Base-by-base conservation (phyloP, 1,140 invertebrate species). In the Drosophila setifemur region DNA sequence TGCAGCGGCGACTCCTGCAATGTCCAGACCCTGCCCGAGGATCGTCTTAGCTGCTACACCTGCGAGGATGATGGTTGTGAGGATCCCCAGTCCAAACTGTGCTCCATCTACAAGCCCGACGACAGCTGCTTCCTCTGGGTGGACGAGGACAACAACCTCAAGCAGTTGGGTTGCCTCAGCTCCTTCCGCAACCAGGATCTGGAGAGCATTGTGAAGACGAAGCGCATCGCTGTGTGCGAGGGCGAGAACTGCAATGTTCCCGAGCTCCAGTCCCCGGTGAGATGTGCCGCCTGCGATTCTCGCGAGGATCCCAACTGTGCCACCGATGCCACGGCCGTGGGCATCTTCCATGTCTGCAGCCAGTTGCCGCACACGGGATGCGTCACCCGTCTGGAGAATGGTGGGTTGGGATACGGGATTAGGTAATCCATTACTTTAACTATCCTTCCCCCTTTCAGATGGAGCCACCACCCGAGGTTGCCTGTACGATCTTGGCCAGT, bases 401-500 rank as follows among this genome's bases (percentile, higher is more conserved):
- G 75, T 75, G 26, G 43, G 63, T 50, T 7, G 8, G 18, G 11
- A 3, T n/a, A n/a, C n/a, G n/a, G n/a, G n/a, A n/a, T n/a, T n/a
- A n/a, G n/a, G n/a, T n/a, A n/a, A n/a, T n/a, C n/a, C n/a, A n/a
- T n/a, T n/a, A n/a, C n/a, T n/a, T n/a, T n/a, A n/a, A n/a, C 7
- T 16, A 16, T 7, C 12, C 4, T 35, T 28, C 26, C 2, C 9
- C 26, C 0, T 19, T 11, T 0, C 21, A 90, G 88, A 87, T 53
- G 88, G 88, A n/a, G 61, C 81, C 3, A 90, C 88, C 3, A 58
- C 28, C 0, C 74, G 88, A 7, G 88, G 88, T 7, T 90, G 88
- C 18, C 47, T 90, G 0, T 73, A 63, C n/a, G 74, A 89, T 12
- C 28, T 89, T 16, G 23, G 39, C 0, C 72, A 78, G 28, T 4